Conservation (phyloP, 2,113 vertebrate genomes). For the Sapayoa aenigma region DNA sequence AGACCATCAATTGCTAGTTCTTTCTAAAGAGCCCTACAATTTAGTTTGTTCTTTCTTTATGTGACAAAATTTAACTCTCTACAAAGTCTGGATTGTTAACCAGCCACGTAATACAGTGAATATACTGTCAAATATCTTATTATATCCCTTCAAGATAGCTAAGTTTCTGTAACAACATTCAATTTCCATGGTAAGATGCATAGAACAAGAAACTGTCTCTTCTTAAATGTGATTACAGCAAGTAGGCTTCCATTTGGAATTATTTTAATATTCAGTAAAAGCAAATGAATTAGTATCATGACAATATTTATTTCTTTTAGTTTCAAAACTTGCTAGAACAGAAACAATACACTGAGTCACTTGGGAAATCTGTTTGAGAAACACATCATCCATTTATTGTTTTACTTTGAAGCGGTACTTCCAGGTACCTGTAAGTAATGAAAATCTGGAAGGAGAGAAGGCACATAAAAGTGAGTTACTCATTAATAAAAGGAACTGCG, state of each 20-base stretch:
- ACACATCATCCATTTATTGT: background rate
- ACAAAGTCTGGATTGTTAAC: background rate
- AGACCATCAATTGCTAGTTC: background rate
- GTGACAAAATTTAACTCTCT: background rate
- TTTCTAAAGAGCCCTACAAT: background rate
- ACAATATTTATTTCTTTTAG: background rate
- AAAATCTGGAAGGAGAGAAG: background rate
- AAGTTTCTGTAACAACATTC: background rate
- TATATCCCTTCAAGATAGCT: background rate
- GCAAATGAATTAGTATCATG: background rate
- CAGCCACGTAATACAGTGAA: background rate
- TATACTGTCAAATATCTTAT: background rate
- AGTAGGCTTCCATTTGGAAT: background rate
- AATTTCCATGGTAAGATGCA: background rate
- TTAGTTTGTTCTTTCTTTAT: background rate
- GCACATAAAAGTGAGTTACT: background rate
- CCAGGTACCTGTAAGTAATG: background rate
- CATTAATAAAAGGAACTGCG: background rate
- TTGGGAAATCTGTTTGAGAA: background rate
- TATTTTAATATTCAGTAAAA: background rate
- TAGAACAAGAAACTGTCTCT: background rate
- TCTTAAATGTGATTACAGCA: background rate
- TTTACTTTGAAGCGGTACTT: background rate
- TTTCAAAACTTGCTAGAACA: background rate
- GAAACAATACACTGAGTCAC: background rate